These are phyloP conservation scores for Tribolium freemani DNA, from an alignment of 2,888 invertebrate species.

Conservation along the genomic window DNA sequence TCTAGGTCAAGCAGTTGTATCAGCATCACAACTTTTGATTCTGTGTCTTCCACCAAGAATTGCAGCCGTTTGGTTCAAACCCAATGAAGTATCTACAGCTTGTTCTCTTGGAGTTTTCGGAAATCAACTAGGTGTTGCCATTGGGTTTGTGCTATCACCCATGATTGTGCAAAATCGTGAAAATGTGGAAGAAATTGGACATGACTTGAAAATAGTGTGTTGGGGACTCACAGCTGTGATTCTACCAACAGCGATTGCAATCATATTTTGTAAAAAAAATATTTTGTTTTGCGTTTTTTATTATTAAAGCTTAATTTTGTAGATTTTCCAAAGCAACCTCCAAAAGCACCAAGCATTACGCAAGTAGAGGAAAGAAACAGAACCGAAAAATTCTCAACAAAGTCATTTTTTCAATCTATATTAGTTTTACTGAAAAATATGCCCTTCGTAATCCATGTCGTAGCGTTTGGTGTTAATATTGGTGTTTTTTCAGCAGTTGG, in stretches of 20 bases:
- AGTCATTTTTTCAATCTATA: constrained; percentile 76
- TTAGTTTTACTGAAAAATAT: constrained; percentile 82
- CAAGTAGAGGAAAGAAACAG: constrained; percentile 71
- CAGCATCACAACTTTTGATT: constrained; percentile 91
- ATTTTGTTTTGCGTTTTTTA: no score
- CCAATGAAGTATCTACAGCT: constrained; percentile 77
- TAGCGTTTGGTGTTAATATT: constrained; percentile 93
- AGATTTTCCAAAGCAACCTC: constrained; percentile 74
- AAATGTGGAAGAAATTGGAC: constrained; percentile 59
- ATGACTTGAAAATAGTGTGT: constrained; percentile 70
- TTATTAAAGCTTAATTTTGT: constrained; percentile 41
- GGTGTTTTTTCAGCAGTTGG: constrained; percentile 96
- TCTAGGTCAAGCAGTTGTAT: constrained; percentile 88
- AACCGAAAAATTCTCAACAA: constrained; percentile 68
- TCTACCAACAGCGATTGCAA: constrained; percentile 50
- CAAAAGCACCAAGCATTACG: constrained; percentile 71
- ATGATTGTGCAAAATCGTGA: constrained; percentile 64
- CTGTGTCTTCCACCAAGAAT: constrained; percentile 90
- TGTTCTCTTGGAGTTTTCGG: constrained; percentile 59
- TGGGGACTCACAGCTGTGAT: constrained; percentile 65
- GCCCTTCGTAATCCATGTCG: constrained; percentile 83
- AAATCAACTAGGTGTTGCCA: constrained; percentile 54
- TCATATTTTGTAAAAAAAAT: constrained; percentile 53
- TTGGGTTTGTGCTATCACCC: constrained; percentile 56
- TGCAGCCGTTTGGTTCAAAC: constrained; percentile 97